These are phyloP conservation scores for Erythrocercus mccallii DNA, from an alignment of 2,113 vertebrate genomes.

Conservation along the genomic window DNA sequence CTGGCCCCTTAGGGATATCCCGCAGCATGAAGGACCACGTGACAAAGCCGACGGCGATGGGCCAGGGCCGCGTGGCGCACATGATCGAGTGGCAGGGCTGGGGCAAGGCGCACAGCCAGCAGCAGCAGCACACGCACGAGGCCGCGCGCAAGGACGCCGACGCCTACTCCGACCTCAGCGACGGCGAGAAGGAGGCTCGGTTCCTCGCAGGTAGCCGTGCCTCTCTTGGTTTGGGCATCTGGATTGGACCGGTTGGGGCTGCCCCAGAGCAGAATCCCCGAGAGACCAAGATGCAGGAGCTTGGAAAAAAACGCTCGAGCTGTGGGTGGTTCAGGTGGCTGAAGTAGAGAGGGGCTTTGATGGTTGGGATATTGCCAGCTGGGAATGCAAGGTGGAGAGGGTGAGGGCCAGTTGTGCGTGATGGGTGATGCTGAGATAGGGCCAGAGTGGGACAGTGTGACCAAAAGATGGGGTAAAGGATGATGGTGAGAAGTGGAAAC, in stretches of 20 bases:
- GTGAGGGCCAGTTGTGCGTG: not conserved
- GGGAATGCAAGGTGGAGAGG: not conserved
- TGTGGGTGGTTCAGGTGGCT: not conserved
- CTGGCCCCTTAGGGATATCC: constrained; percentile 81
- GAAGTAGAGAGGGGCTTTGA: not conserved
- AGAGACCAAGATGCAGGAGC: not conserved
- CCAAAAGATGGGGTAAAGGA: not conserved
- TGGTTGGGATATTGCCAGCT: not conserved
- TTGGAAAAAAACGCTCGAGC: not conserved
- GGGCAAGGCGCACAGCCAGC: constrained; percentile 81
- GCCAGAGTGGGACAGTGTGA: not conserved
- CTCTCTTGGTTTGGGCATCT: not conserved
- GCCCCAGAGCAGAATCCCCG: not conserved
- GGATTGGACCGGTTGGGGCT: not conserved
- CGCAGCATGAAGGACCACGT: constrained; percentile 97
- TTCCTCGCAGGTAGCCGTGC: constrained; percentile 86
- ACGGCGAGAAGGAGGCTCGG: constrained; percentile 95
- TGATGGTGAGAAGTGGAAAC: not conserved
- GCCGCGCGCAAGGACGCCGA: constrained; percentile 88
- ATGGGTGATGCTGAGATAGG: not conserved
- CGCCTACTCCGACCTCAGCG: constrained; percentile 95
- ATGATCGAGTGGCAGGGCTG: constrained; percentile 99
- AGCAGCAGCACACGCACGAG: constrained; percentile 85
- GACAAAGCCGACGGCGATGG: constrained; percentile 96
- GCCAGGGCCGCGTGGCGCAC: constrained; percentile 93